These are phyloP conservation scores for Laticauda colubrina DNA, from an alignment of 2,113 vertebrate genomes.

Conservation along the genomic window DNA sequence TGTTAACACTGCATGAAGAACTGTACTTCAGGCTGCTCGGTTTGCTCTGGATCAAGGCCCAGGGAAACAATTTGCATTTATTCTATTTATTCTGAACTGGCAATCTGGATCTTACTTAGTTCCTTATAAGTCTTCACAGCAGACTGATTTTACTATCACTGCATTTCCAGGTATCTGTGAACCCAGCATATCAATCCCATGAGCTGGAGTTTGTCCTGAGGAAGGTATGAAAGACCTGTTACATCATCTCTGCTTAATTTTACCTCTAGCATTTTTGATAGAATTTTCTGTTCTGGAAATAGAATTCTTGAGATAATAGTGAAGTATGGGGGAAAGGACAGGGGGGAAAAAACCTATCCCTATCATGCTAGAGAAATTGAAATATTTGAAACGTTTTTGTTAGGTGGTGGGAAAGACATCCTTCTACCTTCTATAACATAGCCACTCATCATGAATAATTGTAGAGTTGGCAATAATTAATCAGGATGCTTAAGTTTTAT, in stretches of 20 bases:
- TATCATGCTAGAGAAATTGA: not conserved
- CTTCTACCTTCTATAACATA: not conserved
- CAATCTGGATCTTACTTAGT: not conserved
- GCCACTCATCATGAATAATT: not conserved
- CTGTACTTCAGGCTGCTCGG: not conserved
- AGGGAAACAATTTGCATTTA: not conserved
- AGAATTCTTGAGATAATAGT: rapidly evolving
- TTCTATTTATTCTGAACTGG: not conserved
- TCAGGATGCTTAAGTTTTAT: not conserved
- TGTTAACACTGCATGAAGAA: not conserved
- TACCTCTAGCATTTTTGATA: rapidly evolving
- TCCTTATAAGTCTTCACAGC: not conserved
- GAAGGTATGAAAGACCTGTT: slow-evolving; percentile 72
- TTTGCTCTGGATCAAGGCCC: not conserved
- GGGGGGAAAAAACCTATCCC: too few species aligned
- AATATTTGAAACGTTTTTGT: not conserved
- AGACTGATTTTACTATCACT: slow-evolving; percentile 8
- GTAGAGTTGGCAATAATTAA: not conserved
- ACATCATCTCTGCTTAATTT: not conserved
- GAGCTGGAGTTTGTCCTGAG: slow-evolving; percentile 82
- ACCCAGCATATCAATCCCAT: slow-evolving; percentile 85
- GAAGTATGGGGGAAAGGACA: rapidly evolving
- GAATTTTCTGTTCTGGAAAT: not conserved
- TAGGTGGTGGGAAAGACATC: not conserved
- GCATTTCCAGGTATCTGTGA: slow-evolving; percentile 82